Evolutionary conservation across 2,888 invertebrate species (phyloP).

Genomic region (Melinopterus prodromus): DNA sequence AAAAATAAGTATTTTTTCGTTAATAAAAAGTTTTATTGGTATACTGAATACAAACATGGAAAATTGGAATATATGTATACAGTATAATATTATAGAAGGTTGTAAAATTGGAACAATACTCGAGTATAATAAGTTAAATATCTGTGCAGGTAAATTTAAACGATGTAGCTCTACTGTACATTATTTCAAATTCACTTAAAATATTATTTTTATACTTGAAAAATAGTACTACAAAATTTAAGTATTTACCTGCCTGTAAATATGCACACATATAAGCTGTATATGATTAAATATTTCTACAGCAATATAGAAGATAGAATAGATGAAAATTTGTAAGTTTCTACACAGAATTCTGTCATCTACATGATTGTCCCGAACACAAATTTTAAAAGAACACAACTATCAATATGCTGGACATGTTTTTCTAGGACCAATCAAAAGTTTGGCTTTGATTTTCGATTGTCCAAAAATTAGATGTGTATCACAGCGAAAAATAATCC

Average conservation of each 20-base stretch:
- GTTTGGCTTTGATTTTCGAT: neutral
- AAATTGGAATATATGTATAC: neutral
- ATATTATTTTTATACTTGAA: neutral
- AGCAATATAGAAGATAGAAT: neutral
- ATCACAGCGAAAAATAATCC: neutral
- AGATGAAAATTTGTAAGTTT: neutral
- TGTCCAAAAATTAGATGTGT: neutral
- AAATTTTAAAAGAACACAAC: neutral
- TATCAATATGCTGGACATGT: neutral
- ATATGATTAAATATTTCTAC: neutral
- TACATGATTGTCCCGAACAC: neutral
- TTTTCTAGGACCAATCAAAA: neutral
- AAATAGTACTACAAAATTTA: neutral
- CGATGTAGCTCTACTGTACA: neutral
- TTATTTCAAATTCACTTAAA: no score
- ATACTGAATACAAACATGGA: neutral
- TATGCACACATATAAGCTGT: neutral
- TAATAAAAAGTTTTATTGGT: neutral
- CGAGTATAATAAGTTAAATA: neutral
- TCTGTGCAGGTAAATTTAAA: neutral
- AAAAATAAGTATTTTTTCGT: neutral
- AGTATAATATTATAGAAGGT: neutral
- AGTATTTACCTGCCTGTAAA: neutral
- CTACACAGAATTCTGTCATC: neutral
- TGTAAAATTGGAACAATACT: conserved; percentile 4